Percentiles rank a stretch among this genome's conserved stretches.
These are phyloP conservation scores for Xestoiulus laeticollis DNA, from an alignment of 2,888 invertebrate species.

Conservation along the genomic window DNA sequence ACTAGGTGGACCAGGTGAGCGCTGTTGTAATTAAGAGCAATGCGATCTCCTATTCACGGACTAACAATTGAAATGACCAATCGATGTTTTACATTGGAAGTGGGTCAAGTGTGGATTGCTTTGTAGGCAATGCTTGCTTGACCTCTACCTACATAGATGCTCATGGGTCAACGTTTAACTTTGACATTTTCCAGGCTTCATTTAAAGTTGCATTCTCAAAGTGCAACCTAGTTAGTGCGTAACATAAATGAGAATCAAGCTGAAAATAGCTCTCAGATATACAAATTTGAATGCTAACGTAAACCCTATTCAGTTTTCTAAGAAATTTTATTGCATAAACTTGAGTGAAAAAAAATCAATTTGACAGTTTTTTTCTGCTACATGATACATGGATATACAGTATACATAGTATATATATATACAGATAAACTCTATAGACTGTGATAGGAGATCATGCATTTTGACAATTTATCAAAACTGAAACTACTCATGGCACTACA, in stretches of 20 bases:
- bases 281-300: background rate
- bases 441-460: too few species aligned
- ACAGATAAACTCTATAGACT: too few species aligned
- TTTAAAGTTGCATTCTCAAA: background rate
- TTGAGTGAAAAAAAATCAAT: background rate
- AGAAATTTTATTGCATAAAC: background rate
- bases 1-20: background rate
- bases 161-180: slow-evolving; percentile 10
- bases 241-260: background rate
- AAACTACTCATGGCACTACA: too few species aligned
- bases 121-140: slow-evolving; percentile 1
- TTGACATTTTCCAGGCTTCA: background rate
- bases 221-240: background rate
- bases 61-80: background rate
- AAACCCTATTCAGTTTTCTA: too few species aligned
- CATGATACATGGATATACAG: too few species aligned
- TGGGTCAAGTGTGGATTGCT: slow-evolving; percentile 27
- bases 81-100: slow-evolving; percentile 19
- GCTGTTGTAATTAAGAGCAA: background rate
- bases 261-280: background rate
- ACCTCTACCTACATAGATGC: background rate
- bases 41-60: too few species aligned
- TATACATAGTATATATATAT: too few species aligned
- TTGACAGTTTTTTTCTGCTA: background rate
- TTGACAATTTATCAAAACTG: too few species aligned